phyloP scores from a whole-genome alignment of 2,797 vertebrate species.

The Lutjanus argentimaculatus region DNA sequence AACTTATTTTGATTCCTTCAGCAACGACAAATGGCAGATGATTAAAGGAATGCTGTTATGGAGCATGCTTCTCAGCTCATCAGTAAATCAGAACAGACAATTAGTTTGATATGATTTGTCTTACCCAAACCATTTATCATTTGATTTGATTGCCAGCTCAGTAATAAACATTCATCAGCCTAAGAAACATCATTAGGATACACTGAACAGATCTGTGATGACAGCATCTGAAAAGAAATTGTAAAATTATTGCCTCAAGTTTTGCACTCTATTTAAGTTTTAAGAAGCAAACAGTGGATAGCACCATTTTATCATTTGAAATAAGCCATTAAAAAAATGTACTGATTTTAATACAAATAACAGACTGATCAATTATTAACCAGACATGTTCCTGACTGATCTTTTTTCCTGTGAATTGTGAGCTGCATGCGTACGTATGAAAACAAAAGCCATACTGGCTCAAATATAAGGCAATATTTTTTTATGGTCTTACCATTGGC shows the following conservation, averaged over 20 bases:
- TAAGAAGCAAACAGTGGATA: neutral
- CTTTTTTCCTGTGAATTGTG: neutral
- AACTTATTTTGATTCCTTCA: neutral
- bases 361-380: neutral
- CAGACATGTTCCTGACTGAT: neutral
- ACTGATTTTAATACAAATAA: neutral
- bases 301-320: neutral
- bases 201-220: neutral
- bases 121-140: neutral
- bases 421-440: neutral
- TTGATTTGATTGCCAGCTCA: slow-evolving; percentile 10
- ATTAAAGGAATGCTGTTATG: neutral
- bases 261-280: neutral
- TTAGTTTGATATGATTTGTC: neutral
- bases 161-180: neutral
- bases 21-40: neutral
- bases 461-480: neutral
- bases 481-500: no score
- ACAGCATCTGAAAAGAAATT: neutral
- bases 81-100: neutral
- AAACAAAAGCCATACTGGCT: neutral
- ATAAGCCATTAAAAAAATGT: neutral
- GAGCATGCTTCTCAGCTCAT: neutral
- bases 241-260: neutral
- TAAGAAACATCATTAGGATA: slow-evolving; percentile 2